Evolutionary conservation across 1,140 invertebrate species (phyloP), one percentile per base, ranked within the genome.

Genomic region (Mya arenaria): DNA sequence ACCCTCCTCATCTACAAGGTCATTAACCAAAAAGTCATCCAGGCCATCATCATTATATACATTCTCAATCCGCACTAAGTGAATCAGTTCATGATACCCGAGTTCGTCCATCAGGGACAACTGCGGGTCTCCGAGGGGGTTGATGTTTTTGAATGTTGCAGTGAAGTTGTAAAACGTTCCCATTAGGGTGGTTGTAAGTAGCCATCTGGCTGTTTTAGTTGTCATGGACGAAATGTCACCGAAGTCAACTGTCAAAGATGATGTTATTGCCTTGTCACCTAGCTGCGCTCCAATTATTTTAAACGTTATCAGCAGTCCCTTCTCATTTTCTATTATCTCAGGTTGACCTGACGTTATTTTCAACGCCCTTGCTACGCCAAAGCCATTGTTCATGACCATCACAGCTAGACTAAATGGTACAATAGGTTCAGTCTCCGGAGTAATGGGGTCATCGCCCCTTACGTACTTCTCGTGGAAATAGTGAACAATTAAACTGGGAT

Each of bases 251-350:
- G 80, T 72, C 3, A 88, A 65, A 8, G 85, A 87, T 10, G 84
- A 81, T 25, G 75, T 52, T 19, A 85, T 60, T 30, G 71, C 74
- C n/a, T 81, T 34, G 13, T 75, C 75, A 1, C 75, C 83, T 8
- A 88, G 19, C 58, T 83, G 80, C 25, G 84, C 84, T 23, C 77
- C 84, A 48, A 86, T 83, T 60, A 88, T 88, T 83, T 85, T 77
- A 68, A 88, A 88, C 37, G 85, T 72, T 28, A 88, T 60, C 0
- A 88, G 69, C 58, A 87, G 48, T n/a, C 87, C 87, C 68, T 88
- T 88, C 71, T 88, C 87, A 65, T 88, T 88, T 75, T 87, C 85
- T 55, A 88, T 84, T 69, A 88, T 88, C 68, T 88, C 84, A 37
- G 87, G 87, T 68, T 88, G 87, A n/a, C 84, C 82, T n/a, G 87